phyloP scores from a whole-genome alignment of 2,113 vertebrate species.

The Tragelaphus scriptus region DNA sequence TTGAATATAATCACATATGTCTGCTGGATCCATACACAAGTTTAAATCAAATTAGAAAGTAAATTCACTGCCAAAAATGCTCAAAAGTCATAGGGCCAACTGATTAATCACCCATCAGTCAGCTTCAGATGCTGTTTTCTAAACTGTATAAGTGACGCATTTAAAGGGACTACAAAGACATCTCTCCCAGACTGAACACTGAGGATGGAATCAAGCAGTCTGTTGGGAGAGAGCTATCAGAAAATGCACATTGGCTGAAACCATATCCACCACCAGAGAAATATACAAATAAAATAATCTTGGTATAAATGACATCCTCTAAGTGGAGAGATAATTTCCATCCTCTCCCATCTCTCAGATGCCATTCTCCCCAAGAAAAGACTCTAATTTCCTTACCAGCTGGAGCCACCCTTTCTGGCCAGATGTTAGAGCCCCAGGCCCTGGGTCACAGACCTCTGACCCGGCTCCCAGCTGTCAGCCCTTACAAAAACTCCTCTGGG shows the following conservation, averaged over 20 bases:
- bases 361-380: not conserved
- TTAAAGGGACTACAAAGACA: not conserved
- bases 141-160: constrained; percentile 14
- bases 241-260: not conserved
- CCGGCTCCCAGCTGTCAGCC: not conserved
- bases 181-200: not conserved
- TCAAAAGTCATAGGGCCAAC: constrained; percentile 45
- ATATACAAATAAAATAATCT: not conserved
- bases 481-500: not conserved
- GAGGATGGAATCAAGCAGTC: not conserved
- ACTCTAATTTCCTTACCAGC: not conserved
- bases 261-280: not conserved
- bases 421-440: not conserved
- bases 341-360: not conserved
- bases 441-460: not conserved
- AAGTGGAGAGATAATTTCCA: not conserved
- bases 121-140: constrained; percentile 7
- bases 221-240: not conserved
- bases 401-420: not conserved
- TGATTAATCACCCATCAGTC: constrained; percentile 36
- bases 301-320: not conserved
- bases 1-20: constrained; percentile 40
- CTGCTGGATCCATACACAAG: constrained; percentile 21
- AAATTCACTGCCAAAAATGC: constrained; percentile 37
- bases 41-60: constrained; percentile 61